Conservation (phyloP, 2,888 invertebrate genomes). For the Agelastica alni region DNA sequence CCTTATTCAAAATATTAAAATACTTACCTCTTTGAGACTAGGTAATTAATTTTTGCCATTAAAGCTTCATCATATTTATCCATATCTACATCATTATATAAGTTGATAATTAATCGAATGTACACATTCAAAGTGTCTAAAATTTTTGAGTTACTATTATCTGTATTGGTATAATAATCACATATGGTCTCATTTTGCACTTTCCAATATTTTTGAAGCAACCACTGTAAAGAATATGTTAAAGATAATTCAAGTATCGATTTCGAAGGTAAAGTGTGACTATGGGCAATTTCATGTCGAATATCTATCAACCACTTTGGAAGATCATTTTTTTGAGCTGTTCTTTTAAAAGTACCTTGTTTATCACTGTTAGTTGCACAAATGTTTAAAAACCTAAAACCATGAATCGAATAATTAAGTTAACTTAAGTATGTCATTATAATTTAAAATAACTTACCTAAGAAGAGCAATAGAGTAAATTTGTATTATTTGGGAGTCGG, state of each 20-base stretch:
- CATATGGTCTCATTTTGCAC: slow-evolving; percentile 54
- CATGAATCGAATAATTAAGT: not conserved
- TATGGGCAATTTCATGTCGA: slow-evolving; percentile 79
- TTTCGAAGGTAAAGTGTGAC: slow-evolving; percentile 68
- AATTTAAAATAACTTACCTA: slow-evolving; percentile 57
- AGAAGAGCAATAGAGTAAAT: slow-evolving; percentile 68
- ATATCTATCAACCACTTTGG: slow-evolving; percentile 81
- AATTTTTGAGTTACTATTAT: slow-evolving; percentile 25
- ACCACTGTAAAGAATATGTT: slow-evolving; percentile 68
- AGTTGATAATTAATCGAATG: slow-evolving; percentile 32
- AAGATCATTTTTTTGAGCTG: slow-evolving; percentile 69
- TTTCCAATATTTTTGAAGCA: slow-evolving; percentile 70
- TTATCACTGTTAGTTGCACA: slow-evolving; percentile 50
- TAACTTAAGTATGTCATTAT: not conserved
- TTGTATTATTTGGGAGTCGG: slow-evolving; percentile 60
- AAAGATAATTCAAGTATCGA: slow-evolving; percentile 67
- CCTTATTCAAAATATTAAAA: too few relatives aligned
- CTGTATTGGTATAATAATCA: slow-evolving; percentile 27
- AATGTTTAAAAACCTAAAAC: slow-evolving; percentile 52
- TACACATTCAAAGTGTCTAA: slow-evolving; percentile 23
- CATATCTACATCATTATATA: slow-evolving; percentile 38
- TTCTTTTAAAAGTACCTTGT: slow-evolving; percentile 57
- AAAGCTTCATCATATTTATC: slow-evolving; percentile 42
- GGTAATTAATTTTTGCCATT: slow-evolving; percentile 27
- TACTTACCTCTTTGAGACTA: slow-evolving; percentile 24